phyloP scores from a whole-genome alignment of 2,888 invertebrate genomes.

The Piscicola geometra region DNA sequence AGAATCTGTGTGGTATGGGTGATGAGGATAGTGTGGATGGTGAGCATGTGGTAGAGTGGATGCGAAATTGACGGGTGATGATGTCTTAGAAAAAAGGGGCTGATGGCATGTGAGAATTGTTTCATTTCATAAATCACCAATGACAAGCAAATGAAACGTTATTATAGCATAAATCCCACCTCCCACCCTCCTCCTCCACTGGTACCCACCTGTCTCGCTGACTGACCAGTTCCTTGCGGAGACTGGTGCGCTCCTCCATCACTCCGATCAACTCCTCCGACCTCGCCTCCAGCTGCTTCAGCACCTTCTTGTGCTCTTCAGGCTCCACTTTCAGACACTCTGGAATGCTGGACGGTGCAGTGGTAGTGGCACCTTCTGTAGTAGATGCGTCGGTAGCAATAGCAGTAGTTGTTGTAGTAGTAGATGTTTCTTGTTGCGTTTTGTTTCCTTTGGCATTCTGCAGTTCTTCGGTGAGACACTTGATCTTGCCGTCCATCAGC shows the following conservation, averaged over 20 bases:
- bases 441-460: neutral
- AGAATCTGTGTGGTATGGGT: conserved; percentile 10
- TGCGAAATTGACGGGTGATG: neutral
- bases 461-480: neutral
- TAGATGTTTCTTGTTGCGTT: neutral
- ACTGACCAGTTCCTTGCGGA: conserved; percentile 24
- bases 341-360: neutral
- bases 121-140: neutral
- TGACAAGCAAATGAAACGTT: neutral
- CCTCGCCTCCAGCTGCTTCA: conserved; percentile 18
- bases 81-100: neutral
- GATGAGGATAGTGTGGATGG: neutral
- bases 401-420: neutral
- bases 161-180: neutral
- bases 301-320: conserved; percentile 18
- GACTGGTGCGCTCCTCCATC: conserved; percentile 20
- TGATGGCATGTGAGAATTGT: neutral
- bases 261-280: conserved; percentile 21
- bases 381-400: neutral
- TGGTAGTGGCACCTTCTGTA: neutral
- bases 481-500: neutral
- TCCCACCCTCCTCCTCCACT: neutral
- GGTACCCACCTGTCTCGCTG: conserved; percentile 23
- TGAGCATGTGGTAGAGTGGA: neutral
- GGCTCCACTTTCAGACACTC: neutral